Evolutionary conservation across 2,888 invertebrate species (phyloP).

Genomic region (Oligia strigilis): DNA sequence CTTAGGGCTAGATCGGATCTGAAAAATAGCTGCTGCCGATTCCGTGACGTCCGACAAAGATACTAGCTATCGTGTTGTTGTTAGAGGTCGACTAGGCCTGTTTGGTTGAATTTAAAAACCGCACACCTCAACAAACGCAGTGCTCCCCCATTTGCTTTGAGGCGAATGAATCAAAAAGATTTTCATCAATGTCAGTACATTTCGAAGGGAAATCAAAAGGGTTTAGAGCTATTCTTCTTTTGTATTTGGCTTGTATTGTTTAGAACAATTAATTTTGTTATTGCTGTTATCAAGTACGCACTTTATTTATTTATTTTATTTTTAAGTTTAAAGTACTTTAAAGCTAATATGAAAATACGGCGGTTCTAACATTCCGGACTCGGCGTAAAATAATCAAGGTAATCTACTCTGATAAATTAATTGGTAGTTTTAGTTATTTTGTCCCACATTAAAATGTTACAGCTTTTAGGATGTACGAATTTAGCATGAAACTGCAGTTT

Average conservation of each 20-base stretch:
- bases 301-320: constrained; percentile 23
- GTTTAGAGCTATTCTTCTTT: constrained; percentile 25
- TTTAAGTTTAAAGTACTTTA: constrained; percentile 4
- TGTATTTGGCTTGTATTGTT: constrained; percentile 42
- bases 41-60: neutral
- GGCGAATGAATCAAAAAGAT: constrained; percentile 64
- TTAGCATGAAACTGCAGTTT: neutral
- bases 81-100: neutral
- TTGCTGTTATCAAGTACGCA: constrained; percentile 7
- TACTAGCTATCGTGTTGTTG: neutral
- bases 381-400: constrained; percentile 15
- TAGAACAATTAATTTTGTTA: constrained; percentile 17
- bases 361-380: constrained; percentile 6
- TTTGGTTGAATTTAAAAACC: constrained; percentile 49
- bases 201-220: constrained; percentile 50
- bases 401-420: constrained; percentile 1
- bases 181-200: constrained; percentile 63
- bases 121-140: constrained; percentile 12
- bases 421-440: neutral
- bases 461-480: neutral
- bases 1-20: neutral
- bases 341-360: constrained; percentile 11
- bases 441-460: neutral
- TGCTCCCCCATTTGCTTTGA: constrained; percentile 48
- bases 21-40: neutral